Base-by-base conservation (phyloP, 2,113 vertebrate species). In the Pseudorasbora parva region DNA sequence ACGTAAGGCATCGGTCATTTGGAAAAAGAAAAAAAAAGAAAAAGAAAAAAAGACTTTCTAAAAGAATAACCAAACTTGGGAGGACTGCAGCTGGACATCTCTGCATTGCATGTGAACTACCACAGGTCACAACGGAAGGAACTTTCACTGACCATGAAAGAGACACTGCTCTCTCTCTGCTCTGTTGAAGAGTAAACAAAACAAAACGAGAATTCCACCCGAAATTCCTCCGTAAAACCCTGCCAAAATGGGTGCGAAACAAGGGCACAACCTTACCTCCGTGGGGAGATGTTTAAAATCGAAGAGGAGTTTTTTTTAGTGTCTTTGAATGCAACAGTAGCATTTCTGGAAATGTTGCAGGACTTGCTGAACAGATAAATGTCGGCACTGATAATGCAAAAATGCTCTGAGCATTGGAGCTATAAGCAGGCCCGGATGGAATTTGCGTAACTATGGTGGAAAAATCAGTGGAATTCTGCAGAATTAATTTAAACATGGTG, bases 1-100 rank as follows among this genome's bases (percentile, higher is more conserved):
- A 95, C 90, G 93, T 94, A 93, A 95, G 95, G 96, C 97, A 97
- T 93, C 90, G 94, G 94, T 93, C 89, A 95, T 91, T 92, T 90
- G 91, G 83, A 93, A 88, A n/a, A 54, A 23, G 2, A 87, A 91
- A 85, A 92, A 87, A 30, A 82, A 88, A 91, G 85, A 91, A 86
- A 11, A 10, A 66, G 9, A 66, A 66, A 25, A 80, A 89, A 87
- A 81, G 90, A 92, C 91, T 93, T 94, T 93, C 89, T 88, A 89
- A 91, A 92, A 89, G 83, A 75, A 86, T 82, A 90, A 86, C 80
- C 88, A 91, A 80, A 84, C 79, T 7, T 69, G 21, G 56, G 56
- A 74, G 77, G 66, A 73, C 43, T 51, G 77, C 68, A 74, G 21
- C 15, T 49, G 66, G 64, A 72, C 83, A 84, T 84, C 66, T 71